Conservation (phyloP, 2,888 invertebrate genomes). For the Cheilosia grossa region DNA sequence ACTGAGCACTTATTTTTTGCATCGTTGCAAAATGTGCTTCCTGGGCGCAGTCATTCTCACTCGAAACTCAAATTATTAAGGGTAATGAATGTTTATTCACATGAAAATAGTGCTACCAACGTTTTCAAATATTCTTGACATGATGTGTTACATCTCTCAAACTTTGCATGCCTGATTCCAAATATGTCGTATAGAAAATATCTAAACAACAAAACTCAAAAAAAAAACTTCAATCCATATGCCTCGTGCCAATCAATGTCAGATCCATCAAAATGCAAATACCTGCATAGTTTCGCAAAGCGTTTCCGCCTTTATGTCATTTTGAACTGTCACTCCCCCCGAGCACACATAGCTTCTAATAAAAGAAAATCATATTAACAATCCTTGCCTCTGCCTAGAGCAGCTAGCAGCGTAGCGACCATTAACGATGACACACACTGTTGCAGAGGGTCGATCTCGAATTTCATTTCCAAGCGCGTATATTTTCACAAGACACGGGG, state of each 20-base stretch:
- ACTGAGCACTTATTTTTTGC: too few species aligned
- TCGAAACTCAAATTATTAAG: too few species aligned
- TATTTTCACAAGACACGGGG: conserved; percentile 58
- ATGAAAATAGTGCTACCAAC: not conserved
- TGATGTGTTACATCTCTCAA: not conserved
- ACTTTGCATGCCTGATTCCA: too few species aligned
- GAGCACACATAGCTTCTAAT: conserved; percentile 9
- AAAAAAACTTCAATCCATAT: conserved; percentile 38
- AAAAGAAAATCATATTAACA: conserved; percentile 4
- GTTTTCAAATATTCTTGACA: not conserved
- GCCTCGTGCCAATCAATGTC: conserved; percentile 46
- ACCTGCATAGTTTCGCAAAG: conserved; percentile 49
- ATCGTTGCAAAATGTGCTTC: too few species aligned
- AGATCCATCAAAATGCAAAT: conserved; percentile 37
- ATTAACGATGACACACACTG: conserved; percentile 22
- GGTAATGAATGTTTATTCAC: too few species aligned
- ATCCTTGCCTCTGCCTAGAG: conserved; percentile 27
- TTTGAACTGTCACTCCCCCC: conserved; percentile 45
- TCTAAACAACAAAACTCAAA: conserved; percentile 24
- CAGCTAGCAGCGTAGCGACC: not conserved
- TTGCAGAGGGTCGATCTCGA: conserved; percentile 35
- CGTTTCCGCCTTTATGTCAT: conserved; percentile 59
- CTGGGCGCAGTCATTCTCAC: too few species aligned
- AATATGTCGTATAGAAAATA: not conserved
- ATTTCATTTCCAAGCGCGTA: conserved; percentile 31